A percentile compares a stretch with the other conserved stretches of the same genome.
Evolutionary conservation across 2,888 invertebrate species (phyloP).

Genomic region (Leucophenga montana): DNA sequence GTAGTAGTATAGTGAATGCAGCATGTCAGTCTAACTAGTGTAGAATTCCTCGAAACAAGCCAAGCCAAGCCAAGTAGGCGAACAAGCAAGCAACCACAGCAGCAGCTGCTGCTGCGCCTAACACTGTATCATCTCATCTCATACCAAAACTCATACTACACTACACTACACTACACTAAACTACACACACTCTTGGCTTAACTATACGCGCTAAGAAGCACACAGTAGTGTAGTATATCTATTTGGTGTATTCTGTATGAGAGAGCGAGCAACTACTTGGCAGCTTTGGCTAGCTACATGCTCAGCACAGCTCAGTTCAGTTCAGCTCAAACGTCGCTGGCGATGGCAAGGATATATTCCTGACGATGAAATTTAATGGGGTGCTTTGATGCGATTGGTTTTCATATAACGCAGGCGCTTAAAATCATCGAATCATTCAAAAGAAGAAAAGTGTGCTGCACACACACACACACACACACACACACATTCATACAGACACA

Average conservation of each 20-base stretch:
- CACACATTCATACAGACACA: conserved; percentile 33
- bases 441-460: conserved; percentile 70
- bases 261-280: conserved; percentile 21
- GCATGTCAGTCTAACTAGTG: background rate
- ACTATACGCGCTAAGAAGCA: too few relatives aligned
- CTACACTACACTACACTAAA: background rate
- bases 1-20: conserved; percentile 44
- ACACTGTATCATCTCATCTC: background rate
- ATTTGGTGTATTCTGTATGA: conserved; percentile 11
- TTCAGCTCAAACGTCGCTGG: conserved; percentile 35
- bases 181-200: too few relatives aligned
- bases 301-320: too few relatives aligned
- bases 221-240: too few relatives aligned
- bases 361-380: conserved; percentile 74
- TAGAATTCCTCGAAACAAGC: background rate
- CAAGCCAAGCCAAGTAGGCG: background rate
- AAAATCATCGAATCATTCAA: conserved; percentile 74
- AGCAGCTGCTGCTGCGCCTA: conserved; percentile 20
- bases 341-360: conserved; percentile 66
- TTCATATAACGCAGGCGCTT: conserved; percentile 75
- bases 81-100: conserved; percentile 20
- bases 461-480: conserved; percentile 48
- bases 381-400: conserved; percentile 75
- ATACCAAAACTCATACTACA: too few relatives aligned
- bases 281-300: conserved; percentile 19